Percentiles rank a stretch among this genome's conserved stretches.
Evolutionary conservation across 2,797 vertebrate genomes (phyloP).

Genomic region (Chelonia mydas): DNA sequence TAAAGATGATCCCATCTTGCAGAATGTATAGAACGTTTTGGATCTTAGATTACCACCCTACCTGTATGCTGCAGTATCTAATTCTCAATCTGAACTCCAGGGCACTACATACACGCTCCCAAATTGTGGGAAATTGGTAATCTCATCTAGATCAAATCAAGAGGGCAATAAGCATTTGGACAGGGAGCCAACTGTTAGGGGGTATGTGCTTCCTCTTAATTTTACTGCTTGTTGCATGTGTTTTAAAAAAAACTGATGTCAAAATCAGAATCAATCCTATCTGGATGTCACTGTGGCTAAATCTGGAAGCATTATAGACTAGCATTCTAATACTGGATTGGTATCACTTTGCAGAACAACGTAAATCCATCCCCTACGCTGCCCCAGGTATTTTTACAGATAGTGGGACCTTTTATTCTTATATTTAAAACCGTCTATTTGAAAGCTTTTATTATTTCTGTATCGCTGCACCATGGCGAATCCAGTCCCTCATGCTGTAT

Average conservation of each 20-base stretch:
- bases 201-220: not conserved
- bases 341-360: fast-evolving
- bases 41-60: not conserved
- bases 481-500: fast-evolving
- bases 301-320: not conserved
- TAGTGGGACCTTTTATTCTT: not conserved
- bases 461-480: not conserved
- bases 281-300: not conserved
- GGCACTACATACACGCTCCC: not conserved
- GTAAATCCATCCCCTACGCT: fast-evolving
- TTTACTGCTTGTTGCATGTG: not conserved
- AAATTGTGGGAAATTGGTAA: not conserved
- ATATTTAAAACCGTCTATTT: not conserved
- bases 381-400: not conserved
- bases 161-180: not conserved
- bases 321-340: no score
- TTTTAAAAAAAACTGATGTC: not conserved
- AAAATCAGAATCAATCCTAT: not conserved
- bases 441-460: not conserved
- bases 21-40: not conserved
- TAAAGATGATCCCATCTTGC: not conserved
- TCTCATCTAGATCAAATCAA: not conserved
- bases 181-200: no score
- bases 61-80: not conserved
- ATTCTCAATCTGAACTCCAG: not conserved